Evolutionary conservation across 1,140 invertebrate genomes (phyloP).

Genomic region (Mizuhopecten yessoensis): DNA sequence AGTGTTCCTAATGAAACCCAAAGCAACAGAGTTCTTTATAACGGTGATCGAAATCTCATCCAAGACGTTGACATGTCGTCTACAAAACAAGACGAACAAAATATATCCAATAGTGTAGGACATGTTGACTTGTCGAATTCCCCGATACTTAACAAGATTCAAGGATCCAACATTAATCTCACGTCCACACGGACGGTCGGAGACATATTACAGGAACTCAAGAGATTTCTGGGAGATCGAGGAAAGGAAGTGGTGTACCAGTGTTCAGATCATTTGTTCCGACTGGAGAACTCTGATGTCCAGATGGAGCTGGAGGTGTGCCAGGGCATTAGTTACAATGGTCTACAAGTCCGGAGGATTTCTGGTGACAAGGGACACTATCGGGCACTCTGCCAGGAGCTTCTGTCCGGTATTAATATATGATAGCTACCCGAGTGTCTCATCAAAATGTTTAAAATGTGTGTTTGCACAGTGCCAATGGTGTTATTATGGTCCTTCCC

Average conservation of each 20-base stretch:
- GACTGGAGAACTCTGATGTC: conserved; percentile 91
- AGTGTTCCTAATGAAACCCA: conserved; percentile 21
- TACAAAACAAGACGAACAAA: conserved; percentile 3
- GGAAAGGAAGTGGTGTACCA: conserved; percentile 80
- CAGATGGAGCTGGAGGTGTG: conserved; percentile 94
- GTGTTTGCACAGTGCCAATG: not conserved
- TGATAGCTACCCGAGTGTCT: conserved; percentile 58
- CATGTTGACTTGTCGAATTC: conserved; percentile 41
- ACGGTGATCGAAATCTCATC: conserved; percentile 34
- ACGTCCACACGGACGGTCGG: conserved; percentile 72
- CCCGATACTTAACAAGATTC: conserved; percentile 1
- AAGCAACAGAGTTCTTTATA: conserved; percentile 43
- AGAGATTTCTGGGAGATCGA: conserved; percentile 89
- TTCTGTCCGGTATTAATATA: conserved; percentile 91
- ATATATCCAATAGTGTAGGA: conserved; percentile 45
- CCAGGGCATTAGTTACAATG: conserved; percentile 85
- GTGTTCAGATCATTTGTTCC: conserved; percentile 82
- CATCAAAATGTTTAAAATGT: not conserved
- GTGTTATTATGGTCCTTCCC: not conserved
- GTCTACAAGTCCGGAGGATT: conserved; percentile 94
- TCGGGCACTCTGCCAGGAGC: conserved; percentile 94
- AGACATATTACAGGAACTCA: conserved; percentile 92
- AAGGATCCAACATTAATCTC: conserved; percentile 69
- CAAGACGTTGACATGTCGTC: conserved; percentile 48
- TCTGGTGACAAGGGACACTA: conserved; percentile 96